Base-by-base conservation (phyloP, 2,113 vertebrate species). In the Brevimyrus niger region DNA sequence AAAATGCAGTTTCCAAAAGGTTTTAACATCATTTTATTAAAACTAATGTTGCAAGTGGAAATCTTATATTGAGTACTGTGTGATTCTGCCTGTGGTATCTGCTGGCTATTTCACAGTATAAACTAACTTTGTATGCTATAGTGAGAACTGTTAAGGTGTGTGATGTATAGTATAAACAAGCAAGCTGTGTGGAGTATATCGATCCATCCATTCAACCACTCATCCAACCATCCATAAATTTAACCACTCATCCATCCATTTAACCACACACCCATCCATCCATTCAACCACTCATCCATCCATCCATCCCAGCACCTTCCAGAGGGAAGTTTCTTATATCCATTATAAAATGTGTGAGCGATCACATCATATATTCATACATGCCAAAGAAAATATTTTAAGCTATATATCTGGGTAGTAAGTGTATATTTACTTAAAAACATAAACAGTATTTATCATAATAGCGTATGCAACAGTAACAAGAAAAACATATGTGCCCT, bases 11-110 rank as follows among this genome's bases (percentile, higher is more conserved):
- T 55, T 86, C 47, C 47, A 51, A 31, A 50, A 86, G 19, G 47
- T 48, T 87, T 87, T 87, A 38, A 19, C 85, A 53, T 35, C n/a
- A 86, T 87, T 87, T 87, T 55, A 53, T 55, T 87, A 87, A 87
- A 87, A 38, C 35, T 80, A 35, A 4, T 47, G 17, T 19, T 23
- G 44, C 35, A 47, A 83, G 80, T 47, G 80, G 44, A 83, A 83
- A 83, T 42, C 31, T 76, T 76, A 35, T 7, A 19, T 80, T 42
- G 61, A 69, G 61, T 13, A 10, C n/a, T 69, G 61, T 69, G 61
- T 69, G 9, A 69, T 69, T 69, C n/a, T 31, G 61, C 3, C 61
- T 69, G 4, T 31, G n/a, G 61, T 69, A 31, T 69, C 0, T 69
- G 61, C n/a, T 31, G n/a, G 61, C n/a, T 65, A 3, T 65, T 65